phyloP scores from a whole-genome alignment of 1,140 invertebrate genomes.

The Drosophila nasuta region DNA sequence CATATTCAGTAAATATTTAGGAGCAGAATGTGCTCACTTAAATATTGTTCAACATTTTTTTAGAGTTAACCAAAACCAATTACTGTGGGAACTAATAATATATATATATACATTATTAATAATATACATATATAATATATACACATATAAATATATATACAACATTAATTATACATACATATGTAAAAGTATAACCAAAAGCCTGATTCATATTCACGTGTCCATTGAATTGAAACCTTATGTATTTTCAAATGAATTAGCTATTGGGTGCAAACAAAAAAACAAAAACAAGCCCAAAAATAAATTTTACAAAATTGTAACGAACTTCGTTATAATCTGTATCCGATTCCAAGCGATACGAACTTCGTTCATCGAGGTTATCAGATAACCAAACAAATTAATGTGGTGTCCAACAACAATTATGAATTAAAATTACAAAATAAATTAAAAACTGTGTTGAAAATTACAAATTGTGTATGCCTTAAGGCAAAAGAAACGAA shows the following conservation, averaged over 20 bases:
- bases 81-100: conserved; percentile 39
- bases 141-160: conserved; percentile 12
- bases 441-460: conserved; percentile 69
- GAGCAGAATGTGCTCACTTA: conserved; percentile 45
- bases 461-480: conserved; percentile 75
- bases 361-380: conserved; percentile 17
- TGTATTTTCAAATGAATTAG: conserved; percentile 60
- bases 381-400: conserved; percentile 41
- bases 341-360: conserved; percentile 32
- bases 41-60: conserved; percentile 14
- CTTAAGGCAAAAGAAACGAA: conserved; percentile 51
- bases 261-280: conserved; percentile 39
- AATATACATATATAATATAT: conserved; percentile 9
- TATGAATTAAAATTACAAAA: conserved; percentile 38
- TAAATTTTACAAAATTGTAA: conserved; percentile 39
- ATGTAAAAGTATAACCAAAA: conserved; percentile 58
- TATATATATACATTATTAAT: not conserved
- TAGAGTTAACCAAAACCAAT: conserved; percentile 28
- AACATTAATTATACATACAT: conserved; percentile 25
- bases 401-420: conserved; percentile 49
- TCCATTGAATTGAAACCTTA: conserved; percentile 72
- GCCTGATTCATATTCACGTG: conserved; percentile 72
- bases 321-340: conserved; percentile 23
- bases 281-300: not conserved
- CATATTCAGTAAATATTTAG: conserved; percentile 64